A percentile compares a stretch with the other conserved stretches of the same genome.
Conservation (phyloP, 92 coral and sea anemone genomes). For the Parazoanthus atlanticus region DNA sequence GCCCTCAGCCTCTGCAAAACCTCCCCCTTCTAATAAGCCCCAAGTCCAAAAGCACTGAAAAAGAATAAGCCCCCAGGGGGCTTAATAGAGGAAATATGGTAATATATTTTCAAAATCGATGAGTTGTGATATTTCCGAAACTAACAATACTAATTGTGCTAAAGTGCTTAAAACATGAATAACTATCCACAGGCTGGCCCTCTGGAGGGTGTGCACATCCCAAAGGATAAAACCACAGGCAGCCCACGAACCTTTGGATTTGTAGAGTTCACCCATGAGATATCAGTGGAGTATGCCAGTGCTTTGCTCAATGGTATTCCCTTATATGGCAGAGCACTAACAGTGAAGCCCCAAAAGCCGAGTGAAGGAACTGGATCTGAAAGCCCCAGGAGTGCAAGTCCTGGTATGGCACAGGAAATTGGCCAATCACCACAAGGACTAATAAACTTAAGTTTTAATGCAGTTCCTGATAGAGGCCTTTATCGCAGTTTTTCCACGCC, state of each 20-base stretch:
- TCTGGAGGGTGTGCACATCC: conserved; percentile 79
- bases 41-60: too few relatives aligned
- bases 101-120: too few relatives aligned
- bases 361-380: conserved; percentile 18
- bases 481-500: conserved; percentile 8
- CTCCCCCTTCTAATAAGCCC: too few relatives aligned
- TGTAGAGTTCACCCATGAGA: conserved; percentile 79
- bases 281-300: conserved; percentile 80
- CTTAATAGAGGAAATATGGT: too few relatives aligned
- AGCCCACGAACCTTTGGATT: conserved; percentile 78
- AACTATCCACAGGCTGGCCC: conserved; percentile 83
- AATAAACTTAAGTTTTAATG: not conserved
- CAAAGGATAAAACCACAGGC: conserved; percentile 91
- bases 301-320: conserved; percentile 79
- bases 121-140: too few relatives aligned
- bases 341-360: conserved; percentile 53
- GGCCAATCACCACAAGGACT: conserved; percentile 6
- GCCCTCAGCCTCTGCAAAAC: too few relatives aligned
- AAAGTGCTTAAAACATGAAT: not conserved
- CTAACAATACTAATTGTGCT: too few relatives aligned
- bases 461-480: conserved; percentile 1
- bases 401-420: conserved; percentile 21
- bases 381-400: conserved; percentile 22
- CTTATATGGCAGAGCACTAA: conserved; percentile 73
- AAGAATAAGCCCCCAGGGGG: too few relatives aligned